phyloP scores from a whole-genome alignment of 2,797 vertebrate species.

The Eurystomus glaucurus region DNA sequence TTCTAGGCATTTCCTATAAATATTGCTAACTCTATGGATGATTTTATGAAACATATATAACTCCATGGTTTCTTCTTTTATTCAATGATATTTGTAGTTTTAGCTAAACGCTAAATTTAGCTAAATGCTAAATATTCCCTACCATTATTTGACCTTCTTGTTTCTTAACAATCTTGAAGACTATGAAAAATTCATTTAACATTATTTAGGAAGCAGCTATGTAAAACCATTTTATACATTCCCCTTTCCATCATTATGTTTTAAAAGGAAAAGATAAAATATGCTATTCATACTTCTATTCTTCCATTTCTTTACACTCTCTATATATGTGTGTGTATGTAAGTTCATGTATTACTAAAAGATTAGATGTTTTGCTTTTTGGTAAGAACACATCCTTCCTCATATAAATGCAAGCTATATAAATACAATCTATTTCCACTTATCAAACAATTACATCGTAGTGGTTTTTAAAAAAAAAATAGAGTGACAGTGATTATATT shows the following conservation, averaged over 20 bases:
- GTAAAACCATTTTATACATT: not conserved
- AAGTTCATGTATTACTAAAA: accelerated
- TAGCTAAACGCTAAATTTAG: not conserved
- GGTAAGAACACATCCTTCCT: not conserved
- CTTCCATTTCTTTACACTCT: not conserved
- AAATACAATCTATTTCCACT: not conserved
- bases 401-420: not conserved
- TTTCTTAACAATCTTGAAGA: not conserved
- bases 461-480: not conserved
- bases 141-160: not conserved
- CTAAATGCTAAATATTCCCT: not conserved
- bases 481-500: accelerated
- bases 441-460: not conserved
- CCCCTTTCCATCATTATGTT: accelerated
- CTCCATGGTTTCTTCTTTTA: not conserved
- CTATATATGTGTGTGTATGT: accelerated
- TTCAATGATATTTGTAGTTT: not conserved
- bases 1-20: not conserved
- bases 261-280: not conserved
- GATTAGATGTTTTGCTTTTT: not conserved
- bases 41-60: not conserved
- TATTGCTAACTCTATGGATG: not conserved
- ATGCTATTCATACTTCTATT: not conserved
- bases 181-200: not conserved
- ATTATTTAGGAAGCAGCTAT: not conserved